Evolutionary conservation across 2,113 vertebrate species (phyloP).

Genomic region (zebrafish (Danio rerio)): DNA sequence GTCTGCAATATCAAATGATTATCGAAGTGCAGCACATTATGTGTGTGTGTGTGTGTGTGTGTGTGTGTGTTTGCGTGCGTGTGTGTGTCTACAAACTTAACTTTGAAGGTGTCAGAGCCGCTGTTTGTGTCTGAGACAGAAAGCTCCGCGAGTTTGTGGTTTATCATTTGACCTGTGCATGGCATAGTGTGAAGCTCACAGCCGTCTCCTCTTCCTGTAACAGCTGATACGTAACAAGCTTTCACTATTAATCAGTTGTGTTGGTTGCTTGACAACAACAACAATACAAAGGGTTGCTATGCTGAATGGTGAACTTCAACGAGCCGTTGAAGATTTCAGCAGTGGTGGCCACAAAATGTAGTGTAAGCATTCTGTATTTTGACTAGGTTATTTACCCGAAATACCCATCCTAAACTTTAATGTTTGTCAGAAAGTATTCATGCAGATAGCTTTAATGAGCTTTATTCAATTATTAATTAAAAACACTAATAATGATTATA

Average conservation of each 20-base stretch:
- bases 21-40: background rate
- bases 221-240: constrained; percentile 78
- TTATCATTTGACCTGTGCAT: background rate
- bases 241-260: constrained; percentile 12
- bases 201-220: constrained; percentile 62
- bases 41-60: background rate
- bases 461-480: too few species aligned
- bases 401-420: too few species aligned
- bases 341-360: too few species aligned
- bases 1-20: background rate
- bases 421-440: too few species aligned
- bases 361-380: too few species aligned
- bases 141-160: background rate
- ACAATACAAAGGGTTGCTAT: background rate
- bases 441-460: too few species aligned
- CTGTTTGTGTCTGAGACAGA: background rate
- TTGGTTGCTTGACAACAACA: constrained; percentile 6
- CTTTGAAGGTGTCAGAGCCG: background rate
- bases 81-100: background rate
- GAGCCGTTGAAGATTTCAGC: background rate
- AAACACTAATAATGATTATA: too few species aligned
- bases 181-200: background rate
- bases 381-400: too few species aligned
- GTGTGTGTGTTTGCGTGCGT: background rate
- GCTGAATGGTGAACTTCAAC: background rate